Percentiles rank a stretch among this genome's conserved stretches.
Evolutionary conservation across 2,888 invertebrate species (phyloP).

Genomic region (Drosophila niveifrons): DNA sequence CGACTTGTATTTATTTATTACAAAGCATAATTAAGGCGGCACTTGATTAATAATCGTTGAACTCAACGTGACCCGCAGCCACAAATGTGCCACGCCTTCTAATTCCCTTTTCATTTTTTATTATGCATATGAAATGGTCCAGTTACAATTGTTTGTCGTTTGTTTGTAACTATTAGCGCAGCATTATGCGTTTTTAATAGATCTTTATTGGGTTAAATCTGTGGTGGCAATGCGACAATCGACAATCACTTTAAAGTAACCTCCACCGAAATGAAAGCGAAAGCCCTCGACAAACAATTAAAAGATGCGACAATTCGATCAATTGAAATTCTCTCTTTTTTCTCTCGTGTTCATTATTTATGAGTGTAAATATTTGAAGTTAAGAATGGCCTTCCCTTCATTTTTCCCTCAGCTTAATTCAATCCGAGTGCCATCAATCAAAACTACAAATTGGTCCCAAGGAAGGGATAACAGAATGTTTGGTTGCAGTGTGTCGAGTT

Average conservation of each 20-base stretch:
- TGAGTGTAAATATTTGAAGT: constrained; percentile 74
- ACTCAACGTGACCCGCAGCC: constrained; percentile 66
- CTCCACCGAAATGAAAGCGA: constrained; percentile 30
- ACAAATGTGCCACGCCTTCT: constrained; percentile 47
- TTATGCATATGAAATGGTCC: constrained; percentile 17
- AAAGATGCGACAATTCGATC: constrained; percentile 55
- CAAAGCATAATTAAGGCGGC: constrained; percentile 70
- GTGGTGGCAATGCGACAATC: constrained; percentile 41
- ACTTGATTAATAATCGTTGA: constrained; percentile 81
- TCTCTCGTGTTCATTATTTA: constrained; percentile 57
- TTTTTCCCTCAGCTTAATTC: constrained; percentile 34
- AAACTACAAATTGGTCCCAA: constrained; percentile 51
- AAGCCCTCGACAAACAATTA: constrained; percentile 43
- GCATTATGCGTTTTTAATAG: constrained; percentile 68
- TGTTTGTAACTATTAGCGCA: constrained; percentile 67
- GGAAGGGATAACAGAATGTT: constrained; percentile 27
- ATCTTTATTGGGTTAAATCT: constrained; percentile 73
- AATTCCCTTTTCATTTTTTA: constrained; percentile 21
- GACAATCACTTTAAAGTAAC: constrained; percentile 58
- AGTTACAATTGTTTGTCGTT: constrained; percentile 29
- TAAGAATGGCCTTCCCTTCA: constrained; percentile 47
- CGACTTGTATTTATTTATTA: constrained; percentile 30
- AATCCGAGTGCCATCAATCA: constrained; percentile 69
- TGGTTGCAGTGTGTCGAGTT: constrained; percentile 61
- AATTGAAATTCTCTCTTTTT: constrained; percentile 49